phyloP scores from a whole-genome alignment of 2,113 vertebrate genomes.

The Rhinolophus ferrumequinum region DNA sequence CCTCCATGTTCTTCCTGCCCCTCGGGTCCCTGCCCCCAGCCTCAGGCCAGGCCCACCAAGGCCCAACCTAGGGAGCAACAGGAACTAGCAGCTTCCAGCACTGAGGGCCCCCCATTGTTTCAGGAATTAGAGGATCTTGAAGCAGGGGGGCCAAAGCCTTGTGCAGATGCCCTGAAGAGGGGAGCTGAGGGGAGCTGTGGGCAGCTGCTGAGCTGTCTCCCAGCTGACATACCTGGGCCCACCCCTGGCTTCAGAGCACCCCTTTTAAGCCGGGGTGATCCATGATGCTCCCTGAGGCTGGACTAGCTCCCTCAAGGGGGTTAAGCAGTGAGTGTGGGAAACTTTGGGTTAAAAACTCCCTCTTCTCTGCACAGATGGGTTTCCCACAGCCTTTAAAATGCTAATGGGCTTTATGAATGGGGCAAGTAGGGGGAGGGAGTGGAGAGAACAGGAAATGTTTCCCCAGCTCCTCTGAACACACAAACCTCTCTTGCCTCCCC shows the following conservation, averaged over 20 bases:
- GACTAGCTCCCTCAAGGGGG: not conserved
- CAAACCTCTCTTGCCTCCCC: not conserved
- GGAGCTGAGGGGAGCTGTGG: no score
- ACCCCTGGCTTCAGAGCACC: accelerated
- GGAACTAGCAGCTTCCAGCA: not conserved
- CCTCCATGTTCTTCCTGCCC: not conserved
- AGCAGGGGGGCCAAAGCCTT: not conserved
- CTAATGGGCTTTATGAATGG: slow-evolving; percentile 71
- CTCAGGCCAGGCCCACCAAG: not conserved
- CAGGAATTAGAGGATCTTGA: not conserved
- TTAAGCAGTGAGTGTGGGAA: not conserved
- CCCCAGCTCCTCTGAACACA: not conserved
- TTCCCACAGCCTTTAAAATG: slow-evolving; percentile 68
- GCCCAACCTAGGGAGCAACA: not conserved
- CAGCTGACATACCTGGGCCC: not conserved
- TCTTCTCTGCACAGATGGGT: slow-evolving; percentile 57
- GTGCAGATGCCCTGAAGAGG: accelerated
- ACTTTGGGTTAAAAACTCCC: slow-evolving; percentile 55
- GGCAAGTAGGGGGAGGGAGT: not conserved
- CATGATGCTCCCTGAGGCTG: not conserved
- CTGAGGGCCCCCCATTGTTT: not conserved
- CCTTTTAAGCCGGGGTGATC: not conserved
- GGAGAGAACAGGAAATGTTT: not conserved
- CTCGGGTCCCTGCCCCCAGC: not conserved
- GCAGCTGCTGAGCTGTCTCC: not conserved